These are phyloP conservation scores for Gracilinanus agilis DNA, from an alignment of 2,113 vertebrate species.

Conservation along the genomic window DNA sequence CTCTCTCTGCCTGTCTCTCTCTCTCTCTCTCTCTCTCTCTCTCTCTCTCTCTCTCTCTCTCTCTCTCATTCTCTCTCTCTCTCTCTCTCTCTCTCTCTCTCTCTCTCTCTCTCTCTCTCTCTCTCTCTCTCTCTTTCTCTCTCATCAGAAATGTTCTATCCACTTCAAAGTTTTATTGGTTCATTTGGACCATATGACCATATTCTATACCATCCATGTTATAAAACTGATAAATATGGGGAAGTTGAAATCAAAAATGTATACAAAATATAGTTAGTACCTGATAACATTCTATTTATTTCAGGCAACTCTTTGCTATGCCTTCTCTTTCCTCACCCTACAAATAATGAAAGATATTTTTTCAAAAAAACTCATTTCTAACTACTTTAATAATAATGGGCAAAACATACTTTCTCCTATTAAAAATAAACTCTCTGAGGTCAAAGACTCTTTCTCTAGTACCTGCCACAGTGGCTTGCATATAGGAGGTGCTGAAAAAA, in stretches of 20 bases:
- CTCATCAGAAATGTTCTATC: conserved; percentile 23
- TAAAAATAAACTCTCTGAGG: not conserved
- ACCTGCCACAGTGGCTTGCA: not conserved
- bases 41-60: not conserved
- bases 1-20: not conserved
- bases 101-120: not conserved
- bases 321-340: not conserved
- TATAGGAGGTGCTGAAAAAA: not conserved
- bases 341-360: not conserved
- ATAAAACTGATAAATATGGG: conserved; percentile 9
- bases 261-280: not conserved
- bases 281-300: not conserved
- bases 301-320: not conserved
- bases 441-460: not conserved
- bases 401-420: not conserved
- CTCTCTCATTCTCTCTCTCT: not conserved
- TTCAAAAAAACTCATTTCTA: not conserved
- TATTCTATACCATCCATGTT: not conserved
- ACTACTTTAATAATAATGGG: not conserved
- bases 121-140: not conserved
- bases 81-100: not conserved
- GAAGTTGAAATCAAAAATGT: conserved; percentile 11
- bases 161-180: not conserved
- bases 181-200: not conserved
- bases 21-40: not conserved